A percentile compares a stretch with the other conserved stretches of the same genome.
These are phyloP conservation scores for Lacerta viridis DNA, from an alignment of 2,797 vertebrate genomes.

Conservation along the genomic window DNA sequence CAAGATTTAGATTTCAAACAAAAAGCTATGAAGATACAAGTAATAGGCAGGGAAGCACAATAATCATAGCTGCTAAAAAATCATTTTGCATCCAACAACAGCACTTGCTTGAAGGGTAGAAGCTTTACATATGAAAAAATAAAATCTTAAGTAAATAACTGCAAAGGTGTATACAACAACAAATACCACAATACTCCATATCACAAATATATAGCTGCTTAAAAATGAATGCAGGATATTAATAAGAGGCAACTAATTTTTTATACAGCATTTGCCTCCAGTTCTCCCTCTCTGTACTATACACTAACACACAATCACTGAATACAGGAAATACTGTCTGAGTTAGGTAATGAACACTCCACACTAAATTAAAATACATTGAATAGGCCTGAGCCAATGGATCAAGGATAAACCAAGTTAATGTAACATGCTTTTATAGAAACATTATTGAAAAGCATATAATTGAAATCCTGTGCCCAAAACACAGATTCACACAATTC, in stretches of 20 bases:
- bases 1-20: neutral
- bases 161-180: neutral
- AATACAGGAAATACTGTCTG: neutral
- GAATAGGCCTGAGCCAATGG: conserved; percentile 17
- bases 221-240: neutral
- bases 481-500: conserved; percentile 29
- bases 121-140: neutral
- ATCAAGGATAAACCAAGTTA: conserved; percentile 12
- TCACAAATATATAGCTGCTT: neutral
- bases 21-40: neutral
- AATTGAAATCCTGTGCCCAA: conserved; percentile 13
- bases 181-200: neutral
- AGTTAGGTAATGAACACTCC: neutral
- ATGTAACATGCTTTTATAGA: neutral
- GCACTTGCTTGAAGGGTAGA: neutral
- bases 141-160: neutral
- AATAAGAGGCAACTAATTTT: neutral
- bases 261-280: neutral
- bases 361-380: neutral
- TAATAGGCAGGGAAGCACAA: neutral
- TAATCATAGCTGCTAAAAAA: neutral
- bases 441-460: conserved; percentile 41
- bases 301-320: neutral
- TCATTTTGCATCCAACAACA: neutral
- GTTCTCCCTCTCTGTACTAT: neutral